phyloP scores from a whole-genome alignment of 2,888 invertebrate genomes.

The Pediacus dermestoides region DNA sequence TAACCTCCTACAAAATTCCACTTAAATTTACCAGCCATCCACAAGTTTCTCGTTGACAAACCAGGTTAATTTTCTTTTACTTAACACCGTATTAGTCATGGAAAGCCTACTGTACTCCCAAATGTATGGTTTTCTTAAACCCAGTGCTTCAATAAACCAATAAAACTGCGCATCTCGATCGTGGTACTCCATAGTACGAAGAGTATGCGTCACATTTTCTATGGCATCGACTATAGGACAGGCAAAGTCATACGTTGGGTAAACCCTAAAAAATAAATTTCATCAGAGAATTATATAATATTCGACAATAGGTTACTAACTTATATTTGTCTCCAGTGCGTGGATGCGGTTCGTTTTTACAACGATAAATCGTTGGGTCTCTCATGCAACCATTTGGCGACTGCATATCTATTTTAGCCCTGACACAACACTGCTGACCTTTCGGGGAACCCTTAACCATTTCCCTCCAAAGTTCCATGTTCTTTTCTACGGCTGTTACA shows the following conservation, averaged over 20 bases:
- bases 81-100: slow-evolving; percentile 97
- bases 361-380: slow-evolving; percentile 97
- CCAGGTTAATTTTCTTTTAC: slow-evolving; percentile 97
- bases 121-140: slow-evolving; percentile 84
- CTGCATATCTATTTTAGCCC: slow-evolving; percentile 97
- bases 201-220: slow-evolving; percentile 95
- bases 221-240: slow-evolving; percentile 98
- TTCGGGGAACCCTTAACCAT: slow-evolving; percentile 80
- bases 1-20: slow-evolving; percentile 5
- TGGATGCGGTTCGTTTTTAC: slow-evolving; percentile 93
- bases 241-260: slow-evolving; percentile 99
- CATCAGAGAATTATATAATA: slow-evolving; percentile 12
- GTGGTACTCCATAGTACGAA: slow-evolving; percentile 97
- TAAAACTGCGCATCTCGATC: slow-evolving; percentile 97
- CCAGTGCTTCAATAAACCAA: slow-evolving; percentile 90
- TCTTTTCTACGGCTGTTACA: slow-evolving; percentile 71
- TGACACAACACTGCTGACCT: slow-evolving; percentile 89
- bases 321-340: slow-evolving; percentile 93
- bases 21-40: slow-evolving; percentile 81
- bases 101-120: slow-evolving; percentile 96
- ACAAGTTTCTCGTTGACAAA: slow-evolving; percentile 92
- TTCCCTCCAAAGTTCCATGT: slow-evolving; percentile 87
- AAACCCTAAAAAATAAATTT: slow-evolving; percentile 66
- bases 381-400: slow-evolving; percentile 95
- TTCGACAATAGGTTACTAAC: slow-evolving; percentile 51